phyloP scores from a whole-genome alignment of 2,888 invertebrate species.

The Hypena proboscidalis region DNA sequence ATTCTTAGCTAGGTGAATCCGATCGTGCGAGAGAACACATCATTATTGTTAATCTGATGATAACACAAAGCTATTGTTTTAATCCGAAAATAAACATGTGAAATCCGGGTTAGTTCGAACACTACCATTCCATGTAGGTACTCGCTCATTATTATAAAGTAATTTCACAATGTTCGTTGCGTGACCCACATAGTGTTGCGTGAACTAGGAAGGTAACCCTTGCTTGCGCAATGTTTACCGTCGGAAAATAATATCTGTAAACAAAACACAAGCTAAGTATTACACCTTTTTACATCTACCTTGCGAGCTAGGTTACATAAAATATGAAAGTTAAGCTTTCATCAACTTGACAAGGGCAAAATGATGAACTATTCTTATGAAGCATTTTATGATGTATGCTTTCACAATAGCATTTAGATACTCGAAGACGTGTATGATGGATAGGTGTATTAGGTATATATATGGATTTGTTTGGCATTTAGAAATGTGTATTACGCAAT shows the following conservation, averaged over 20 bases:
- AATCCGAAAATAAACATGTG: conserved; percentile 36
- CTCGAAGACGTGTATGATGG: too few relatives aligned
- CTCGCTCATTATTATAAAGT: conserved; percentile 29
- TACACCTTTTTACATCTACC: conserved; percentile 22
- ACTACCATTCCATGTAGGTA: conserved; percentile 16
- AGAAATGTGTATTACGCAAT: conserved; percentile 26
- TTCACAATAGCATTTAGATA: too few relatives aligned
- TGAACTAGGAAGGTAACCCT: conserved; percentile 62
- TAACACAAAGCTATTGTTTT: conserved; percentile 41
- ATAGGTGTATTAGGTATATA: conserved; percentile 20
- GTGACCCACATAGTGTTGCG: conserved; percentile 66
- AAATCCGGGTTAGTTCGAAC: conserved; percentile 38
- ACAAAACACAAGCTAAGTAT: conserved; percentile 27
- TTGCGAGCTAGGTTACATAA: too few relatives aligned
- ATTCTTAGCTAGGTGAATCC: conserved; percentile 52
- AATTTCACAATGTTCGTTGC: conserved; percentile 50
- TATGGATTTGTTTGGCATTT: conserved; percentile 27
- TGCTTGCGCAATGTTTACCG: conserved; percentile 60
- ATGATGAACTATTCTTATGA: too few relatives aligned
- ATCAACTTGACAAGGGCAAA: too few relatives aligned
- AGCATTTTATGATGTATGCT: too few relatives aligned
- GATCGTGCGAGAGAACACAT: conserved; percentile 51
- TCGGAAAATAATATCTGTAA: conserved; percentile 51
- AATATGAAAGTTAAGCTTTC: too few relatives aligned
- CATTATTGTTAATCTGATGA: conserved; percentile 53